Conservation (phyloP, 2,113 vertebrate species). For the Gorsachius goisagi region DNA sequence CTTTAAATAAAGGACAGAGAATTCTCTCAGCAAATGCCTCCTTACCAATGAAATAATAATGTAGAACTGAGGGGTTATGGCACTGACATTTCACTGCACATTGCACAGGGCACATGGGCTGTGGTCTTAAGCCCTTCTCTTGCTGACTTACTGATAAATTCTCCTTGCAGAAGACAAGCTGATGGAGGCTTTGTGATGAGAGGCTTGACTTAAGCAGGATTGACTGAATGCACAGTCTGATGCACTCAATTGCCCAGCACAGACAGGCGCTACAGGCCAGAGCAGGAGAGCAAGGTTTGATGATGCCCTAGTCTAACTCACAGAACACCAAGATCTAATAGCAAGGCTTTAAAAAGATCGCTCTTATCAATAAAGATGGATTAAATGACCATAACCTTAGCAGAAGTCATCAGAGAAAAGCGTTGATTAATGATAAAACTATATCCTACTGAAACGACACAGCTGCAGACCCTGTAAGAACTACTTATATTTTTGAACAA, state of each 20-base stretch:
- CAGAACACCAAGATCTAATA: neutral
- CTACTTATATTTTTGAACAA: neutral
- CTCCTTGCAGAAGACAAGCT: neutral
- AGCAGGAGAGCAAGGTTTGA: neutral
- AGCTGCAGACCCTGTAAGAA: slow-evolving; percentile 53
- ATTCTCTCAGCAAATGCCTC: neutral
- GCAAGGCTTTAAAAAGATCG: neutral
- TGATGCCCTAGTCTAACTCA: neutral
- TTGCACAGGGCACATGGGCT: neutral
- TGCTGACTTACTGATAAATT: neutral
- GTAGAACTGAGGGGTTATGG: neutral
- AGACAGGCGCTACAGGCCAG: neutral
- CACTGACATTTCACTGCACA: neutral
- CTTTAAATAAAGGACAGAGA: neutral
- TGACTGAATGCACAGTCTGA: neutral
- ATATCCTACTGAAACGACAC: neutral
- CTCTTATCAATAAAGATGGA: slow-evolving; percentile 4
- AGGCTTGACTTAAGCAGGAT: neutral
- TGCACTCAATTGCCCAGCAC: neutral
- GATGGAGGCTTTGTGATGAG: neutral
- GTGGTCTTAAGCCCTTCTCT: neutral
- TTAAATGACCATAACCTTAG: neutral
- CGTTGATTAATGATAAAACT: slow-evolving; percentile 24
- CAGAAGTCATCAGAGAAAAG: slow-evolving; percentile 47
- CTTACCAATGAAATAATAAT: neutral